A percentile compares a stretch with the other conserved stretches of the same genome.
phyloP scores from a whole-genome alignment of 1,140 invertebrate species.

The Tyrophagus putrescentiae region DNA sequence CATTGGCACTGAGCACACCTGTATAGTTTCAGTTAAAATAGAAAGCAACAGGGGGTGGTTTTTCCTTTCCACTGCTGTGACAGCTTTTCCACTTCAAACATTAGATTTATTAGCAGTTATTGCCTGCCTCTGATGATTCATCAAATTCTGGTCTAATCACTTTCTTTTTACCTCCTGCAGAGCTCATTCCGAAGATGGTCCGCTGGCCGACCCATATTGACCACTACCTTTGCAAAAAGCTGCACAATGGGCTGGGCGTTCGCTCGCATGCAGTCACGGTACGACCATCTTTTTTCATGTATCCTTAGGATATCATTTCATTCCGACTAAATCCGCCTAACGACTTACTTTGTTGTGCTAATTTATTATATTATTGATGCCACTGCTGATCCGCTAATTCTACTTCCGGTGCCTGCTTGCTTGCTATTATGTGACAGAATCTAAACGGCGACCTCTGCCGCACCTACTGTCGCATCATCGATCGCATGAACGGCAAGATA shows the following conservation, averaged over 20 bases:
- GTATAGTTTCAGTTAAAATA: too few relatives aligned
- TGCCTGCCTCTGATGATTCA: too few relatives aligned
- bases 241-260: slow-evolving; percentile 1
- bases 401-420: too few relatives aligned
- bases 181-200: slow-evolving; percentile 7
- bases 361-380: neutral
- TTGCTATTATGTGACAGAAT: neutral
- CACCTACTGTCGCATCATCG: slow-evolving; percentile 18
- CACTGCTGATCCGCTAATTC: neutral
- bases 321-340: too few relatives aligned
- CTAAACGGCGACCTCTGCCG: slow-evolving; percentile 10
- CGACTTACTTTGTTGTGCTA: neutral
- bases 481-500: slow-evolving; percentile 10
- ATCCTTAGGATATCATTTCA: too few relatives aligned
- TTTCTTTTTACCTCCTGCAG: neutral
- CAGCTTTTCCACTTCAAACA: too few relatives aligned
- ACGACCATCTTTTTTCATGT: too few relatives aligned
- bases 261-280: slow-evolving; percentile 1
- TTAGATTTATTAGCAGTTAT: too few relatives aligned
- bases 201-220: slow-evolving; percentile 12
- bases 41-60: too few relatives aligned
- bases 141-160: too few relatives aligned
- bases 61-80: too few relatives aligned
- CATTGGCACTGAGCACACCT: too few relatives aligned
- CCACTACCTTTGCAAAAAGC: slow-evolving; percentile 7